Evolutionary conservation across 2,797 vertebrate genomes (phyloP), one percentile per base, ranked within the genome.

Genomic region (Pangasius larnaudii): DNA sequence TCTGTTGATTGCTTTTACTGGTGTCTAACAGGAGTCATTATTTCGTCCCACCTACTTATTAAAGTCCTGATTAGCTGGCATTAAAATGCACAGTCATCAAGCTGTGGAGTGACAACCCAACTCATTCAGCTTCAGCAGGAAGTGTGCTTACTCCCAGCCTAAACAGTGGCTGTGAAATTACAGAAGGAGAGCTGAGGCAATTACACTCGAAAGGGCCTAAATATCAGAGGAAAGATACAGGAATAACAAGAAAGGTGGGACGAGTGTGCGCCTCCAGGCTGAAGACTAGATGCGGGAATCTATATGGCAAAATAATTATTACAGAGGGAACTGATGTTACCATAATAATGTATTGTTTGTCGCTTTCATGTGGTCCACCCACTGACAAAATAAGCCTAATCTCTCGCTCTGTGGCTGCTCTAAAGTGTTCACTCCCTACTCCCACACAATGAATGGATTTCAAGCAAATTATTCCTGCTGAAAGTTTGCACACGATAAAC

Each of bases 401-500:
- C 94, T 95, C 93, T 90, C 90, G 92, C 92, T 94, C 92, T 94
- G 90, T 92, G 92, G 91, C 92, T 91, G 91, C 90, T 92, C 94
- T 91, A 93, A 85, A 93, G 92, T 91, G 88, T 91, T 95, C 90
- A 82, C 92, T 95, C 94, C 93, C 93, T 92, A 93, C 94, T 91
- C 93, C 92, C 92, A 92, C 94, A 88, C 91, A 90, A 88, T 93
- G 92, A 89, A 92, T 93, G 93, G 93, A 95, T 95, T 96, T 95
- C 94, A 95, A 94, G 92, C 93, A 91, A 93, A 92, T 93, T 94
- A 77, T 93, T 95, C 92, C 93, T 96, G 85, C 92, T 94, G 63
- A 94, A 95, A 96, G 94, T 96, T 95, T 94, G 89, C 93, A 92
- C 94, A 96, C 89, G 94, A 92, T 96, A 96, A 97, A 97, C 95